phyloP scores from a whole-genome alignment of 2,888 invertebrate genomes.

The Leucophora obtusa region DNA sequence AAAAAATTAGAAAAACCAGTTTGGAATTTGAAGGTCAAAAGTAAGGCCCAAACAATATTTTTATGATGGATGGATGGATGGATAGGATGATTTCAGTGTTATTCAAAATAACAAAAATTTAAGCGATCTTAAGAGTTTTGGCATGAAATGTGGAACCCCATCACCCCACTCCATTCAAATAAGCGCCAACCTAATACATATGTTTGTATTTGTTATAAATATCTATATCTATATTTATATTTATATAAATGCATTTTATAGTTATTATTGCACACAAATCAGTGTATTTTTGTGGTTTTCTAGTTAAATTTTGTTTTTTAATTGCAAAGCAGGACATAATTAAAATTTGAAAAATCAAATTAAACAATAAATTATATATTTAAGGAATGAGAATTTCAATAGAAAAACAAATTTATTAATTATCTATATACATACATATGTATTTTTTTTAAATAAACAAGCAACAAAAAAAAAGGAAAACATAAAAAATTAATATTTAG shows the following conservation, averaged over 20 bases:
- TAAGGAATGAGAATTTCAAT: conserved; percentile 20
- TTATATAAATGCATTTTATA: conserved; percentile 55
- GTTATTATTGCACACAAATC: conserved; percentile 54
- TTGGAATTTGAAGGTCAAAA: no score
- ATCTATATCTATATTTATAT: conserved; percentile 5
- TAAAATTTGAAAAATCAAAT: not conserved
- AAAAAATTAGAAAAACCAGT: no score
- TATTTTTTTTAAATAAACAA: conserved; percentile 38
- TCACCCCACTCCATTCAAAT: not conserved
- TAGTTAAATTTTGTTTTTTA: not conserved
- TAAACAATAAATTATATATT: not conserved
- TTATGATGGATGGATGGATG: no score
- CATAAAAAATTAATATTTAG: conserved; percentile 8
- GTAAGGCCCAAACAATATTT: no score
- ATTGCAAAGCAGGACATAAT: not conserved
- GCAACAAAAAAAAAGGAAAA: conserved; percentile 22
- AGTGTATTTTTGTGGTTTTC: conserved; percentile 22
- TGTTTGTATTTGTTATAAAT: not conserved
- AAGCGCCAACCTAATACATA: not conserved
- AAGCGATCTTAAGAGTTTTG: no score
- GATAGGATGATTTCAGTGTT: no score
- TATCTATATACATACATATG: no score
- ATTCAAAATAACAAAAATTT: no score
- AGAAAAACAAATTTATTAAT: conserved; percentile 44
- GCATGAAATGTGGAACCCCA: no score